Evolutionary conservation across 2,888 invertebrate species (phyloP), one percentile per base, ranked within the genome.

Genomic region (Mythimna vitellina): DNA sequence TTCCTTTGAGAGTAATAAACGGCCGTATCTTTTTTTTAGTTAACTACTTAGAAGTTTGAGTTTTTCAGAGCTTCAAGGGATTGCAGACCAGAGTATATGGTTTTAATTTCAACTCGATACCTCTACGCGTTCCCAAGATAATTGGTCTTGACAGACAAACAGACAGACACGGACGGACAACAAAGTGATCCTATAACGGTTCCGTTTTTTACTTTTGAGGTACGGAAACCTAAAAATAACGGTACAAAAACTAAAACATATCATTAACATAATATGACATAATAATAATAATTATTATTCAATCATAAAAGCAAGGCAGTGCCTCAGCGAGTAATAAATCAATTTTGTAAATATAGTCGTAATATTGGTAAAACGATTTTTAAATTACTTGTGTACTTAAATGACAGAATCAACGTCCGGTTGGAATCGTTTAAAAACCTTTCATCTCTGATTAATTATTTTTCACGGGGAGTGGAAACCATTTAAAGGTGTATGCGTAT

Each of bases 391-490:
- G 81, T 75, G 65, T 76, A 78, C 70, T 76, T 72, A 82, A 78
- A 80, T 73, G 74, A 80, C 84, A 76, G 69, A 80, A 79, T 78
- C 74, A 80, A 70, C 70, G 70, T 77, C 68, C 73, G 57, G 72
- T 75, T 72, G 79, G 76, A 73, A 82, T 82, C 85, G 77, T 70
- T 86, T 86, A 76, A 81, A 84, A 86, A 76, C 85, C 84, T 87
- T 87, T 87, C 82, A 87, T 83, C 78, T 80, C 76, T 80, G 82
- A 84, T 87, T 87, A 88, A 89, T 89, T 88, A 87, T 86, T 87
- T 85, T 85, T 80, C 83, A 80, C 69, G 68, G 76, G 53, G 68
- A 79, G 65, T 78, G 70, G 74, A 81, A 77, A 68, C 86, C 78
- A 76, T 83, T 80, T 81, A 76, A 81, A 79, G 80, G 82, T 63